Evolutionary conservation across 2,797 vertebrate species (phyloP).

Genomic region (Sciurus carolinensis): DNA sequence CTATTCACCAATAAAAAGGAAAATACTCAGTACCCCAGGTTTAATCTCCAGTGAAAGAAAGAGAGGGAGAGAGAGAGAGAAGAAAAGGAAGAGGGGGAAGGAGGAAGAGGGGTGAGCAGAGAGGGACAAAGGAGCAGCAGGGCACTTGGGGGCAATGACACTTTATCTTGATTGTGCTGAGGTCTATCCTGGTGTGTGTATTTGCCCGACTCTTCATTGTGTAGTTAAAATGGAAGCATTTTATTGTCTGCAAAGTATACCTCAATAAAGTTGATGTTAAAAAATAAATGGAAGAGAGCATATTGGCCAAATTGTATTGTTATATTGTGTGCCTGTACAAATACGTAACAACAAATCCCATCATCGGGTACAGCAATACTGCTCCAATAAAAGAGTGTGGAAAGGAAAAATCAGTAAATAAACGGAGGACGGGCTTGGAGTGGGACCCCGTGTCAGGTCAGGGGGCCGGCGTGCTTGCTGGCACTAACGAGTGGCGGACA

Average conservation of each 20-base stretch:
- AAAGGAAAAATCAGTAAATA: background rate
- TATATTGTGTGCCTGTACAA: no score
- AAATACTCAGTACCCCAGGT: background rate
- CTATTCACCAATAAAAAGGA: background rate
- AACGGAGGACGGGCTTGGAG: background rate
- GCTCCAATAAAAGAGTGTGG: no score
- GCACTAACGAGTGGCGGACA: background rate
- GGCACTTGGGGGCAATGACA: background rate
- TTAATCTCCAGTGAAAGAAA: no score
- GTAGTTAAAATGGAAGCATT: background rate
- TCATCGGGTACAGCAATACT: no score
- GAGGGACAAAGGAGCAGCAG: background rate
- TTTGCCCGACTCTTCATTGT: background rate
- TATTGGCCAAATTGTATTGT: no score
- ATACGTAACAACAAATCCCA: no score
- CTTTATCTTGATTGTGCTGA: background rate
- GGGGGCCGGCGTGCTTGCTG: background rate
- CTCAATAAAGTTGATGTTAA: background rate
- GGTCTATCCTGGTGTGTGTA: background rate
- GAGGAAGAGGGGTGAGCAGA: background rate
- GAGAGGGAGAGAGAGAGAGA: no score
- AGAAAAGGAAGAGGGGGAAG: no score
- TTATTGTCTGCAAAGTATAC: background rate
- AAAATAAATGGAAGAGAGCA: background rate
- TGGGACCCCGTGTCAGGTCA: background rate